phyloP scores from a whole-genome alignment of 1,140 invertebrate genomes.

The Conus ventricosus region DNA sequence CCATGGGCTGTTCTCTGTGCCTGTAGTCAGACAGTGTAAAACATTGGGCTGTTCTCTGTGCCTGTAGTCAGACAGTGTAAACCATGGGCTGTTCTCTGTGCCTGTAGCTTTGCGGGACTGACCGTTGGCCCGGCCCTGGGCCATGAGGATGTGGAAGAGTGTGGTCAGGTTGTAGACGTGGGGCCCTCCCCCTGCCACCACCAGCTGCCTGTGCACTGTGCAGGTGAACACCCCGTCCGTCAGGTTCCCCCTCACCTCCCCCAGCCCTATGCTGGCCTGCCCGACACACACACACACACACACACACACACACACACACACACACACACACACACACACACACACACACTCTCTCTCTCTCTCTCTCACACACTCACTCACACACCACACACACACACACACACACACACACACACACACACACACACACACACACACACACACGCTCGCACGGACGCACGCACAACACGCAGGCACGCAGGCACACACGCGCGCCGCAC shows the following conservation, averaged over 20 bases:
- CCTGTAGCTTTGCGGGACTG: neutral
- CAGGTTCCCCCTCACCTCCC: neutral
- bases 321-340: too few relatives aligned
- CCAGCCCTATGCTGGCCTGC: slow-evolving; percentile 2
- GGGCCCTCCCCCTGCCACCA: neutral
- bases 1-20: too few relatives aligned
- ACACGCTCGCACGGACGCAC: too few relatives aligned
- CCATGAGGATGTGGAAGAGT: slow-evolving; percentile 3
- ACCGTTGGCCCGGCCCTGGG: slow-evolving; percentile 12
- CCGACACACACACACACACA: neutral
- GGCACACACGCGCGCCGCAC: too few relatives aligned
- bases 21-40: neutral
- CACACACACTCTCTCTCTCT: too few relatives aligned
- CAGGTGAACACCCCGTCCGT: slow-evolving; percentile 18
- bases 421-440: neutral
- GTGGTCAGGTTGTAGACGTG: slow-evolving; percentile 27
- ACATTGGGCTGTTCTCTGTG: too few relatives aligned
- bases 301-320: too few relatives aligned
- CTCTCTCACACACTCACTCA: neutral
- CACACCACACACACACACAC: too few relatives aligned
- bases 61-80: too few relatives aligned
- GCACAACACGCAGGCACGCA: too few relatives aligned
- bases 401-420: too few relatives aligned
- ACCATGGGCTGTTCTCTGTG: too few relatives aligned
- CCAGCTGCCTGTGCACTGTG: slow-evolving; percentile 12